phyloP scores from a whole-genome alignment of 2,888 invertebrate genomes.

The Poecilobothrus nobilitatus region DNA sequence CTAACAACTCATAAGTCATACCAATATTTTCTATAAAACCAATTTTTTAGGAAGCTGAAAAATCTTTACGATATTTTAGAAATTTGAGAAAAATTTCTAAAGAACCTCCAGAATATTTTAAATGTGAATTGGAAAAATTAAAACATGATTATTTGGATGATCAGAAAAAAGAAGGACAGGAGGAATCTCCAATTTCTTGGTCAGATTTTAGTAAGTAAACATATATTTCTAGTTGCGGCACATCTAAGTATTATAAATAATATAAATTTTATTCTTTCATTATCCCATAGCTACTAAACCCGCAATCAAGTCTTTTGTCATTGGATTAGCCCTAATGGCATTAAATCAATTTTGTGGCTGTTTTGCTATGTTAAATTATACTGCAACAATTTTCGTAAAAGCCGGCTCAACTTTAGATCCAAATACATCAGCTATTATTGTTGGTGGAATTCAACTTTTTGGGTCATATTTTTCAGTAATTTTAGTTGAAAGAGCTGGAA shows the following conservation, averaged over 20 bases:
- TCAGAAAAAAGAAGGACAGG: slow-evolving; percentile 17
- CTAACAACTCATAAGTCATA: too few species aligned
- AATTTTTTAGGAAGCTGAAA: slow-evolving; percentile 37
- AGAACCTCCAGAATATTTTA: slow-evolving; percentile 31
- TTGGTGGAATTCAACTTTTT: slow-evolving; percentile 30
- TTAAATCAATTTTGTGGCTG: slow-evolving; percentile 35
- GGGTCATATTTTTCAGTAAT: slow-evolving; percentile 29
- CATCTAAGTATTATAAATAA: slow-evolving; percentile 29
- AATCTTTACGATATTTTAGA: slow-evolving; percentile 36
- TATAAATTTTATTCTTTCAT: slow-evolving; percentile 1
- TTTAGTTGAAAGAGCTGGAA: slow-evolving; percentile 27
- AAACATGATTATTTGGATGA: slow-evolving; percentile 25
- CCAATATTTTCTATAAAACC: too few species aligned
- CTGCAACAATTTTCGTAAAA: slow-evolving; percentile 27
- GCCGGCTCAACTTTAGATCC: slow-evolving; percentile 22
- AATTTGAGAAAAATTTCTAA: slow-evolving; percentile 30
- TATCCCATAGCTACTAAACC: slow-evolving; percentile 10
- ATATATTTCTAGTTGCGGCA: too few species aligned
- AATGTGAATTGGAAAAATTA: slow-evolving; percentile 34
- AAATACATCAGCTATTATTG: slow-evolving; percentile 28
- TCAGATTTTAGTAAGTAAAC: too few species aligned
- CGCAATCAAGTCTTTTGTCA: slow-evolving; percentile 16
- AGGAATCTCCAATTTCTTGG: slow-evolving; percentile 25
- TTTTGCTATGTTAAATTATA: slow-evolving; percentile 35
- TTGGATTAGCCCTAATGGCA: slow-evolving; percentile 29